Base-by-base conservation (phyloP, 2,113 vertebrate species). In the Pithys albifrons region DNA sequence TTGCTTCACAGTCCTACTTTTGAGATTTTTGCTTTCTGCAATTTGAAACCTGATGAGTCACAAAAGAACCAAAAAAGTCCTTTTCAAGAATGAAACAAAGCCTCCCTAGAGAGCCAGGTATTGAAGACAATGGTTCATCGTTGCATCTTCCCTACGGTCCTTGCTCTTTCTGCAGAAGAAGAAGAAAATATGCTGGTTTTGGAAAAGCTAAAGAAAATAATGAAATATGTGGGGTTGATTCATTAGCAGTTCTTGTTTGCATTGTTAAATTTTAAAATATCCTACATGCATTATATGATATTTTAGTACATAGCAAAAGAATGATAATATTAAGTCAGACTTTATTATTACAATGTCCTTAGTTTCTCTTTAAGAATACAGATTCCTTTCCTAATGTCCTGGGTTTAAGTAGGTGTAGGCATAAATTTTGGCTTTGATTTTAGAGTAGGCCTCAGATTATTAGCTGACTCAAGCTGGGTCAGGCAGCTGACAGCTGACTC, bases 221-320 rank as follows among this genome's bases (percentile, higher is more conserved):
- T 83, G 29, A 88, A 64, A 43, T 25, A 23, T 27, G 45, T 57
- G 80, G 22, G 12, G 7, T 54, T 96, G 92, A 94, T 96, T 97
- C 87, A 92, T 91, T 95, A 91, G 49, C 57, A 89, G 48, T 18
- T 78, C 37, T 89, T 88, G 33, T 95, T 93, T 93, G 45, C 67
- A 94, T 85, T 94, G 94, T 91, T 76, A 87, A 61, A 89, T 91
- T 97, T 96, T 93, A 96, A 97, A 98, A 96, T 96, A 93, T 58
- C 67, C 72, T 92, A 57, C 27, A 65, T 85, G 67, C 45, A 90
- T 95, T 96, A 90, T 82, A 72, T 64, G 66, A 41, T 97, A 79
- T 95, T 96, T 95, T 92, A 95, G 55, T 96, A 86, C 85, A 95
- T 83, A 59, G 82, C 29, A 97, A 97, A 96, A 96, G 85, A 97